Evolutionary conservation across 2,113 vertebrate genomes (phyloP), one percentile per base, ranked within the genome.

Genomic region (Mobula birostris): DNA sequence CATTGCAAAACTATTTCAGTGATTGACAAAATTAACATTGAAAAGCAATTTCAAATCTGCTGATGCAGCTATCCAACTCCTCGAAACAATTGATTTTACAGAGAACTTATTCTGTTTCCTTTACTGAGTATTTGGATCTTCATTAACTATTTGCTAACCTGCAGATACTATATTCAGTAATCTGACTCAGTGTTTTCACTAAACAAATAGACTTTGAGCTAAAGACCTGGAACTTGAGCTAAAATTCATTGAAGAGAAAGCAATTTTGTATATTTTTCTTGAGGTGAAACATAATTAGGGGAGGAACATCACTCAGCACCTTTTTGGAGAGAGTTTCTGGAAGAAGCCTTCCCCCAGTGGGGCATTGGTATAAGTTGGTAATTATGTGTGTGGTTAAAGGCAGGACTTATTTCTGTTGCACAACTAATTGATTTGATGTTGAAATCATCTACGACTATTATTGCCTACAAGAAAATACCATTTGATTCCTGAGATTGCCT

Each of bases 1-100:
- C 61, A 68, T 32, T 12, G 32, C 32, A 66, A 68, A 90, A 90
- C 29, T n/a, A n/a, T 66, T 66, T 19, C 85, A 90, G 7, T 2
- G n/a, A 90, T 90, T 90, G 29, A 68, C 61, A 90, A 90, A 68
- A 90, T 66, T 90, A 90, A 90, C 58, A 66, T 36, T 88, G 58
- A 63, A 88, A 88, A 27, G 29, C 83, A 88, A 88, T 90, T 90
- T 90, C 12, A 88, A 88, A 88, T 32, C 85, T 17, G 85, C 85
- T 90, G 85, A 88, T 14, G 0, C 56, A 15, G 58, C 24, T 48
- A n/a, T 56, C 14, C 24, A 24, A 63, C 15, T 8, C 61, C 7
- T 1, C 12, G 24, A 61, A 63, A 90, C n/a, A 17, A 66, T 32
- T 90, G 61, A 66, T 63, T 1, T 90, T 68, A 17, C 27, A 11